Conservation (phyloP, 2,113 vertebrate genomes). For the Nannospalax galili region DNA sequence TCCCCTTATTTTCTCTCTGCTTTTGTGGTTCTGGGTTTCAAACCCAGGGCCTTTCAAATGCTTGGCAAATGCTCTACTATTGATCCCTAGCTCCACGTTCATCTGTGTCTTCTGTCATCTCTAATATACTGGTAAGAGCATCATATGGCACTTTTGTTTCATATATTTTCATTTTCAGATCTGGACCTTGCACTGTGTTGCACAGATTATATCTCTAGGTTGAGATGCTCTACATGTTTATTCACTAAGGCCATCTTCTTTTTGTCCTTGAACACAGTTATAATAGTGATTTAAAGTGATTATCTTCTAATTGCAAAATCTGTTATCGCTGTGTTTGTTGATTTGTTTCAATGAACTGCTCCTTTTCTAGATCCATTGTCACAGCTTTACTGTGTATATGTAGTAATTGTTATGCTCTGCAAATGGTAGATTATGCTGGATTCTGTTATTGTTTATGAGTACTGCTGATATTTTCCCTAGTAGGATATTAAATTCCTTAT, state of each 20-base stretch:
- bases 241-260: not conserved
- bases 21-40: not conserved
- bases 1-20: not conserved
- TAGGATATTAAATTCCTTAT: not conserved
- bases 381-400: not conserved
- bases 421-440: not conserved
- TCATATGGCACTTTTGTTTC: not conserved
- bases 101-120: not conserved
- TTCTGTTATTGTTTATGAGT: not conserved
- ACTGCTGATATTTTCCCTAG: not conserved
- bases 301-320: not conserved
- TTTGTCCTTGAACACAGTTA: not conserved
- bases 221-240: not conserved
- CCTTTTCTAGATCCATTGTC: not conserved
- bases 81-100: not conserved
- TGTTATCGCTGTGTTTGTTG: not conserved
- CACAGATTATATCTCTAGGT: not conserved
- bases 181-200: not conserved
- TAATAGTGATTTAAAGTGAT: not conserved
- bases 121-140: not conserved
- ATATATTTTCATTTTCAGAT: slow-evolving; percentile 2
- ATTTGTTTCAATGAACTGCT: not conserved
- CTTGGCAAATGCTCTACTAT: not conserved
- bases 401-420: not conserved
- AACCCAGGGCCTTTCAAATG: not conserved